These are phyloP conservation scores for Conopomorpha cramerella DNA, from an alignment of 1,140 invertebrate genomes.

Conservation along the genomic window DNA sequence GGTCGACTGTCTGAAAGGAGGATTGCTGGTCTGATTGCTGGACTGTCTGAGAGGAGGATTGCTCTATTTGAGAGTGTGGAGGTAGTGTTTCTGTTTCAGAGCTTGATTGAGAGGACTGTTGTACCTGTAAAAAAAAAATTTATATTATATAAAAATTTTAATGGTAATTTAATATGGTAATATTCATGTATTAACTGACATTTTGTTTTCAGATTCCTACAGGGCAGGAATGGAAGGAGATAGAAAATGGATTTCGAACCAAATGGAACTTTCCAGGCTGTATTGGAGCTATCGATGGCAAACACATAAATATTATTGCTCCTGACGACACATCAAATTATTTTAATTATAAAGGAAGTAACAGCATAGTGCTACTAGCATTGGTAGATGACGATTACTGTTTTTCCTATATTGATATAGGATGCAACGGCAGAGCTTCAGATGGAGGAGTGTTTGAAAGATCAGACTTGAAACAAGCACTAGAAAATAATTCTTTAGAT, in stretches of 20 bases:
- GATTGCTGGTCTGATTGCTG: neutral
- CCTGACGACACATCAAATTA: conserved; percentile 14
- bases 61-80: neutral
- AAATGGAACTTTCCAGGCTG: conserved; percentile 1
- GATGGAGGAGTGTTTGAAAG: conserved; percentile 39
- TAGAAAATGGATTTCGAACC: conserved; percentile 1
- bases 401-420: conserved; percentile 38
- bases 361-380: conserved; percentile 41
- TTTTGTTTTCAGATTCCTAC: conserved; percentile 2
- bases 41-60: neutral
- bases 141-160: conserved; percentile 2
- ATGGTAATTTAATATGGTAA: neutral
- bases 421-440: conserved; percentile 25
- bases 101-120: neutral
- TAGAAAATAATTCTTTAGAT: conserved; percentile 1
- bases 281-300: conserved; percentile 2
- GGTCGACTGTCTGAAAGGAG: neutral
- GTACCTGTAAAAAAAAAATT: conserved; percentile 3
- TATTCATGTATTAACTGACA: neutral
- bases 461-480: conserved; percentile 1
- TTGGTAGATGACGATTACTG: conserved; percentile 40
- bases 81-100: neutral
- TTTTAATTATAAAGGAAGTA: conserved; percentile 42
- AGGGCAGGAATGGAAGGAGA: neutral
- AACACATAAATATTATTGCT: conserved; percentile 10